These are phyloP conservation scores for Cettia cetti DNA, from an alignment of 2,113 vertebrate species.

Conservation along the genomic window DNA sequence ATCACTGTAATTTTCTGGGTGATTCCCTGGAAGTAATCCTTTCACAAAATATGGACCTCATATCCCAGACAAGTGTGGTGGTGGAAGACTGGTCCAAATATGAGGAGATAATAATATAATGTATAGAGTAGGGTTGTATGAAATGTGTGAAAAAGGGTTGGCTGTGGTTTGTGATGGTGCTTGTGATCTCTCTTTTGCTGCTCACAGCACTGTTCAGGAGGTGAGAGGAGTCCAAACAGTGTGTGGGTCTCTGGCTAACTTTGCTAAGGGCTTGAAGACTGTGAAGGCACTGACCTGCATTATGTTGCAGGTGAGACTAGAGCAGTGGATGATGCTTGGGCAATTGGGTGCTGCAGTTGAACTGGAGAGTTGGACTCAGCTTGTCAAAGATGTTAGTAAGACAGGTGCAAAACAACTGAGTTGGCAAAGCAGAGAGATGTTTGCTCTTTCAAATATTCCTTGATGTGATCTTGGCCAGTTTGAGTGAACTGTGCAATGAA, in stretches of 20 bases:
- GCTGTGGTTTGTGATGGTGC: background rate
- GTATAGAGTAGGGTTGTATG: too few relatives aligned
- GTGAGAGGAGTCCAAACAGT: background rate
- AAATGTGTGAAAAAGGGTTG: background rate
- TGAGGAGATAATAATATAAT: background rate
- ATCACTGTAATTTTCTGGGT: background rate
- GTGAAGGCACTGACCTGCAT: background rate
- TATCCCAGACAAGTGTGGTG: background rate
- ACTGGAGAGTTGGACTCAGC: background rate
- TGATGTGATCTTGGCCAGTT: background rate
- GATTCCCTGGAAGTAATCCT: background rate
- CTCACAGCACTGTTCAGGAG: background rate
- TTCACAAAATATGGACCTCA: background rate
- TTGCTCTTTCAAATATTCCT: background rate
- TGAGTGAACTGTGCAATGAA: background rate
- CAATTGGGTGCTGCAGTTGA: background rate
- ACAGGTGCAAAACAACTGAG: rapidly evolving
- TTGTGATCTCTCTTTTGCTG: background rate
- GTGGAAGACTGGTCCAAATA: background rate
- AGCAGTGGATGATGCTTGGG: background rate
- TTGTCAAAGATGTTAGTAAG: background rate
- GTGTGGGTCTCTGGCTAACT: background rate
- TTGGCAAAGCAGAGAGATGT: background rate
- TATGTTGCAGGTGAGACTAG: background rate
- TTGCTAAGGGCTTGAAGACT: background rate